These are phyloP conservation scores for Plumapathes pennacea DNA, from an alignment of 92 coral and sea anemone genomes.

Conservation along the genomic window DNA sequence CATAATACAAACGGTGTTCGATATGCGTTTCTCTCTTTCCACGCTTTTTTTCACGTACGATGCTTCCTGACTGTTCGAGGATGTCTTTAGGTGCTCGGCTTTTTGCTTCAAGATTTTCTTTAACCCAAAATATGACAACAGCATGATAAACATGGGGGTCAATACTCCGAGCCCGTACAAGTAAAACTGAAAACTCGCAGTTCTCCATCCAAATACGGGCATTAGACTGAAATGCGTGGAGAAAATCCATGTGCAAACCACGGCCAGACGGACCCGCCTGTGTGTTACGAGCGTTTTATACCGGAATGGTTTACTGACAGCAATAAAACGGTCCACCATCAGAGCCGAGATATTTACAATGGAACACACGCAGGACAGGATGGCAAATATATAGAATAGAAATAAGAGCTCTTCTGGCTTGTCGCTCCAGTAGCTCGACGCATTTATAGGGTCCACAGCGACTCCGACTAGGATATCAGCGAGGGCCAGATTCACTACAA, in stretches of 20 bases:
- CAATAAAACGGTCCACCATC: conserved; percentile 68
- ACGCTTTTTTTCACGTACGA: conserved; percentile 39
- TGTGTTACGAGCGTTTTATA: conserved; percentile 60
- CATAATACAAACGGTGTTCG: conserved; percentile 70
- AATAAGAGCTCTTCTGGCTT: conserved; percentile 50
- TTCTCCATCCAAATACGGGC: conserved; percentile 66
- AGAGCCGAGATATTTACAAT: conserved; percentile 69
- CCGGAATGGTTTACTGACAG: conserved; percentile 56
- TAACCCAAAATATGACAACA: conserved; percentile 52
- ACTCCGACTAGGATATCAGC: conserved; percentile 77
- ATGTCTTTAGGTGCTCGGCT: conserved; percentile 33
- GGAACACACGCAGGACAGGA: conserved; percentile 69
- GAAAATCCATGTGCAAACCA: conserved; percentile 50
- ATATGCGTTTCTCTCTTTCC: conserved; percentile 52
- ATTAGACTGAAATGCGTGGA: conserved; percentile 61
- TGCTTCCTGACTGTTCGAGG: conserved; percentile 20
- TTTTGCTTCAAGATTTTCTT: conserved; percentile 48
- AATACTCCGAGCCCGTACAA: conserved; percentile 65
- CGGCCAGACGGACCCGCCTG: conserved; percentile 39
- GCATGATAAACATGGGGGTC: conserved; percentile 56
- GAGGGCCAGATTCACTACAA: conserved; percentile 59
- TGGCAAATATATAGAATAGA: conserved; percentile 60
- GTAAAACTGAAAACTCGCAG: conserved; percentile 63
- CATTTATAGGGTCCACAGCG: conserved; percentile 67
- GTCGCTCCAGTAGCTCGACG: conserved; percentile 68